A percentile compares a stretch with the other conserved stretches of the same genome.
phyloP scores from a whole-genome alignment of 2,797 vertebrate species.

The Anniella stebbinsi region DNA sequence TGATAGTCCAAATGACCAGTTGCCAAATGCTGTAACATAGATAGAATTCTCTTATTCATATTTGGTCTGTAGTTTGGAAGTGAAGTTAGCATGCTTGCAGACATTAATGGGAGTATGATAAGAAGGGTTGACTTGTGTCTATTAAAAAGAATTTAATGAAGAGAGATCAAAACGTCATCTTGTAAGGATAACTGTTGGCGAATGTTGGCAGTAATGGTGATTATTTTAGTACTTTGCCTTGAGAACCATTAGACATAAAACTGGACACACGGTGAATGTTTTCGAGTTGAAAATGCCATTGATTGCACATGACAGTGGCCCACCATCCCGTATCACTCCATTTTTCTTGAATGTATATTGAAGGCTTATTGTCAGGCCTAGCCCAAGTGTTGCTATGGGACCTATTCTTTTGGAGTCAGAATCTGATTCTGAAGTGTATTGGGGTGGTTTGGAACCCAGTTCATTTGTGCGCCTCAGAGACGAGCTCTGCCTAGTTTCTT shows the following conservation, averaged over 20 bases:
- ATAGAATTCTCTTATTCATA: neutral
- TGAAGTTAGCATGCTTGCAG: conserved; percentile 42
- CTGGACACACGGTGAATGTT: conserved; percentile 3
- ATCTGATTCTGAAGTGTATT: too few species aligned
- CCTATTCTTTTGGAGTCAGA: too few species aligned
- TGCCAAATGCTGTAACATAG: neutral
- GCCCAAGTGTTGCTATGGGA: too few species aligned
- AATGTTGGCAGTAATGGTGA: conserved; percentile 45
- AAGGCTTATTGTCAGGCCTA: too few species aligned
- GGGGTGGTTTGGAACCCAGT: too few species aligned
- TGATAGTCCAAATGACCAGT: too few species aligned
- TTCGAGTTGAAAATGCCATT: neutral
- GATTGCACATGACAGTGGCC: too few species aligned
- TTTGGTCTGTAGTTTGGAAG: neutral
- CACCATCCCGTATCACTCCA: neutral
- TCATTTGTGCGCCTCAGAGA: too few species aligned
- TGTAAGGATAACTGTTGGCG: conserved; percentile 44
- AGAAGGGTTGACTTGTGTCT: conserved; percentile 52
- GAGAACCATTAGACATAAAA: conserved; percentile 40
- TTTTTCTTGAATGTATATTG: neutral
- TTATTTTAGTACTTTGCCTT: conserved; percentile 55
- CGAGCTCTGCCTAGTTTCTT: too few species aligned
- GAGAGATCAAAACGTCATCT: conserved; percentile 56
- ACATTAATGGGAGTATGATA: conserved; percentile 25
- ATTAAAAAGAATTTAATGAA: conserved; percentile 58